Evolutionary conservation across 2,888 invertebrate species (phyloP).

Genomic region (Caenorhabditis angaria): DNA sequence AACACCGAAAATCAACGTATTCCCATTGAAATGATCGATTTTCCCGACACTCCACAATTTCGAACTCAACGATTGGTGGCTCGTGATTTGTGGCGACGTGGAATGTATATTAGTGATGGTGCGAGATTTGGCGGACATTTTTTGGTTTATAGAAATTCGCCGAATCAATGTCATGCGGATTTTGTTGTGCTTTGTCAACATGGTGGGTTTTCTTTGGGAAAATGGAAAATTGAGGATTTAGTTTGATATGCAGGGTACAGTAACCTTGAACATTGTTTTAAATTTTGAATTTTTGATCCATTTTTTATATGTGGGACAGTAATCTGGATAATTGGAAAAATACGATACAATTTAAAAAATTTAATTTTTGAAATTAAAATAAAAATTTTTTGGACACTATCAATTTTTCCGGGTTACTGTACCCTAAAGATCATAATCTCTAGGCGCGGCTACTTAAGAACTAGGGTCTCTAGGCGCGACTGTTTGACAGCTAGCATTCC

Average conservation of each 20-base stretch:
- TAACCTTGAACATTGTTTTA: no score
- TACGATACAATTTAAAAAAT: not conserved
- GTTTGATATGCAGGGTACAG: no score
- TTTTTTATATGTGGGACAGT: not conserved
- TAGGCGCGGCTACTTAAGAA: no score
- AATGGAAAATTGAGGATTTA: no score
- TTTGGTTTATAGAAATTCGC: constrained; percentile 26
- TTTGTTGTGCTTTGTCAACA: constrained; percentile 30
- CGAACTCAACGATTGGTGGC: constrained; percentile 26
- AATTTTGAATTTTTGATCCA: no score
- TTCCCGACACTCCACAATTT: constrained; percentile 18
- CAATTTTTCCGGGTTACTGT: no score
- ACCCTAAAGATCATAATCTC: no score
- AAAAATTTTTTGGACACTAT: no score
- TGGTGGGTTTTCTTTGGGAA: not conserved
- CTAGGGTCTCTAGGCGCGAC: no score
- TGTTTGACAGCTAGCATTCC: no score
- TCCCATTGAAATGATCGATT: constrained; percentile 10
- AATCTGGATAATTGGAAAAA: not conserved
- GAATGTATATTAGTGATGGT: constrained; percentile 32
- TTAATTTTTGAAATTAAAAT: not conserved
- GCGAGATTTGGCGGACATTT: constrained; percentile 35
- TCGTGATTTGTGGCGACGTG: constrained; percentile 37
- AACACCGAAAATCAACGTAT: not conserved
- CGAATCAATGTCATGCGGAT: constrained; percentile 34